A percentile compares a stretch with the other conserved stretches of the same genome.
Evolutionary conservation across 37 sponge, comb jelly and placozoan species (phyloP).

Genomic region (Agelas oroides): DNA sequence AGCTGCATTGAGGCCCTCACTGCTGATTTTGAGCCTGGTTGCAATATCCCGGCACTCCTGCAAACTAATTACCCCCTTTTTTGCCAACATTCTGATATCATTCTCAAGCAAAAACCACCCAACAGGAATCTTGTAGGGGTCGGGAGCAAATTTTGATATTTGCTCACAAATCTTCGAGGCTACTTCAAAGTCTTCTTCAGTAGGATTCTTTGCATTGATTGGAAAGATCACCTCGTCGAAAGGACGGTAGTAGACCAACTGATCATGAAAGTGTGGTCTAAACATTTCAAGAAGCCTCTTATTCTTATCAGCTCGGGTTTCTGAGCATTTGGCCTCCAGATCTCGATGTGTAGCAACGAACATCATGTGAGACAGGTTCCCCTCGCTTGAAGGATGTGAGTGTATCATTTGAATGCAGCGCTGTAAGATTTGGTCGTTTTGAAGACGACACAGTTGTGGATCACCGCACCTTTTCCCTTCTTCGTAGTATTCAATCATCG

Average conservation of each 20-base stretch:
- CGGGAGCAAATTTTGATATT: not conserved
- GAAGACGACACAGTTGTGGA: not conserved
- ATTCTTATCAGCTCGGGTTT: not conserved
- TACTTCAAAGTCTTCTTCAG: not conserved
- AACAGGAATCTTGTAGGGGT: no score
- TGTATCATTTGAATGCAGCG: not conserved
- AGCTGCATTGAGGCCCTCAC: no score
- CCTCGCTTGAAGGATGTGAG: not conserved
- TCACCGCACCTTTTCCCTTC: not conserved
- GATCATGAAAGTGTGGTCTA: not conserved
- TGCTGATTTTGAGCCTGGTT: no score
- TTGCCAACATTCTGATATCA: no score
- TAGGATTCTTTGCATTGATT: conserved; percentile 2
- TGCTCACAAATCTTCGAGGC: not conserved
- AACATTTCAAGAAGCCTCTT: not conserved
- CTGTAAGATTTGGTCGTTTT: not conserved
- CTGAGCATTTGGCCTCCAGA: not conserved
- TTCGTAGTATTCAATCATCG: not conserved
- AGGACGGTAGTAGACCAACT: not conserved
- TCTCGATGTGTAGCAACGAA: conserved; percentile 24
- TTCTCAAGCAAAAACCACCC: no score
- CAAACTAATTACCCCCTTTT: no score
- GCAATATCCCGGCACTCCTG: no score
- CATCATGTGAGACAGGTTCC: not conserved
- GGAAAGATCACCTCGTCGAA: not conserved